Evolutionary conservation across 2,888 invertebrate species (phyloP).

Genomic region (Protonemura montana): DNA sequence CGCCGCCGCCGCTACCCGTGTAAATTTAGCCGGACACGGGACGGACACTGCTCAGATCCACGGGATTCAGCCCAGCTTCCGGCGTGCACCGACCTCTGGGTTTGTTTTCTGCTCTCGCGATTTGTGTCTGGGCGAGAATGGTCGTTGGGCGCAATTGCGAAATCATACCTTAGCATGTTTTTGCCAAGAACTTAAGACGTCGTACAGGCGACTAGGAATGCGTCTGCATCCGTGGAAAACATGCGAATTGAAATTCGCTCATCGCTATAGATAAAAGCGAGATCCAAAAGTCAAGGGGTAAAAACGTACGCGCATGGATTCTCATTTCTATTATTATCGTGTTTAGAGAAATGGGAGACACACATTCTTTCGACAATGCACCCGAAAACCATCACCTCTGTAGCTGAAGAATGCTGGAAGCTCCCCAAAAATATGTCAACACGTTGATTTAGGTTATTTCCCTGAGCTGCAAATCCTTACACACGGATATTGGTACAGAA

Average conservation of each 20-base stretch:
- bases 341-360: too few relatives aligned
- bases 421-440: too few relatives aligned
- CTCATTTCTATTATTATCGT: too few relatives aligned
- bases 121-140: background rate
- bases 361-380: background rate
- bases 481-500: too few relatives aligned
- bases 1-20: background rate
- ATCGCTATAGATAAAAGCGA: background rate
- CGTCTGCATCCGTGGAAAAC: too few relatives aligned
- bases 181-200: background rate
- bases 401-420: background rate
- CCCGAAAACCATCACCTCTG: background rate
- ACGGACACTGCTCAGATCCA: background rate
- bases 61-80: background rate
- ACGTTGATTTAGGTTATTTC: too few relatives aligned
- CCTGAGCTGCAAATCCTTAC: too few relatives aligned
- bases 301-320: too few relatives aligned
- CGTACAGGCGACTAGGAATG: background rate
- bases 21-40: background rate
- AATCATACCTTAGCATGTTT: background rate
- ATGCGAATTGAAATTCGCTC: background rate
- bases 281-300: too few relatives aligned
- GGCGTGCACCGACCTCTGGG: background rate
- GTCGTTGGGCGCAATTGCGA: background rate
- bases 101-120: background rate